phyloP scores from a whole-genome alignment of 2,797 vertebrate genomes.

The Notolepis coatsorum region DNA sequence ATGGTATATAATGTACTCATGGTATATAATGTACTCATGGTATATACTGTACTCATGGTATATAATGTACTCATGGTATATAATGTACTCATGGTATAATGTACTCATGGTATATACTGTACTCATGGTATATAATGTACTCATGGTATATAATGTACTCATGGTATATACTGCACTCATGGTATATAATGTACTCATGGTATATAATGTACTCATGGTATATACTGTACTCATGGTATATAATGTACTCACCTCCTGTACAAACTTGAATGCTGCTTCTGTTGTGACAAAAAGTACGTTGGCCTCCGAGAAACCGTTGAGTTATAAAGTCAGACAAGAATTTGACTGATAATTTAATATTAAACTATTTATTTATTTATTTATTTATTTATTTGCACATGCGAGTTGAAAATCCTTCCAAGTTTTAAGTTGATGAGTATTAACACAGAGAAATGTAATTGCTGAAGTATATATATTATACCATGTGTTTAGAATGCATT shows the following conservation, averaged over 20 bases:
- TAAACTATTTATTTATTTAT: conserved; percentile 69
- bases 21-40: too few species aligned
- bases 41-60: conserved; percentile 91
- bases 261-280: conserved; percentile 93
- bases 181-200: conserved; percentile 92
- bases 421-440: conserved; percentile 88
- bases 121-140: too few species aligned
- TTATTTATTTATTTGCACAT: conserved; percentile 87
- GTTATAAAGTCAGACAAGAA: conserved; percentile 86
- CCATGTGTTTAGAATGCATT: conserved; percentile 92
- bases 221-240: conserved; percentile 90
- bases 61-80: too few species aligned
- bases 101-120: conserved; percentile 96
- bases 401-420: conserved; percentile 90
- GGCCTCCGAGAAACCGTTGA: conserved; percentile 76
- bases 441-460: conserved; percentile 85
- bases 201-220: conserved; percentile 96
- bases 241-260: conserved; percentile 89
- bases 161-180: too few species aligned
- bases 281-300: conserved; percentile 90
- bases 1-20: conserved; percentile 94
- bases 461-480: conserved; percentile 86
- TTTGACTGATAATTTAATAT: conserved; percentile 87
- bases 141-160: conserved; percentile 94
- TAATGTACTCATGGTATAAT: conserved; percentile 90